phyloP scores from a whole-genome alignment of 53 echinoderm and acorn worm species.

The Arbacia lixula region DNA sequence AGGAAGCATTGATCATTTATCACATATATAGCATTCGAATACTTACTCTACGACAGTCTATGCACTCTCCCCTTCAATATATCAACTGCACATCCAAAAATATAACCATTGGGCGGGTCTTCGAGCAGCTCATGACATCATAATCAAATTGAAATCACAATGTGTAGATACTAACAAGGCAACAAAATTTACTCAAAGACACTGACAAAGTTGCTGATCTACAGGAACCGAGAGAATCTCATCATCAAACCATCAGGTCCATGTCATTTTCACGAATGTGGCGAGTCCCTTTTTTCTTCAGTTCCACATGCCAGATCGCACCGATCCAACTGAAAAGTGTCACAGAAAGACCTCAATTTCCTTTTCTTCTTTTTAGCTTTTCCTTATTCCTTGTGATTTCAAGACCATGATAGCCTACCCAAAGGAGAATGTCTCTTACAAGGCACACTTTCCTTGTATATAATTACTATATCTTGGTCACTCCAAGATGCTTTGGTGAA shows the following conservation, averaged over 20 bases:
- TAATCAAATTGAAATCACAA: slow-evolving; percentile 36
- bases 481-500: slow-evolving; percentile 62
- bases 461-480: slow-evolving; percentile 44
- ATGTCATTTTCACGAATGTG: no score
- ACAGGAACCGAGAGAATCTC: slow-evolving; percentile 40
- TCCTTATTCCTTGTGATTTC: slow-evolving; percentile 30
- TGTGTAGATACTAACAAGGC: slow-evolving; percentile 41
- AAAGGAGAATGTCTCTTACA: slow-evolving; percentile 53
- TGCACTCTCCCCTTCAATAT: slow-evolving; percentile 58
- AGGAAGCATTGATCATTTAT: slow-evolving; percentile 54
- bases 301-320: slow-evolving; percentile 43
- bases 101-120: slow-evolving; percentile 44
- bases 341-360: slow-evolving; percentile 48
- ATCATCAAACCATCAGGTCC: slow-evolving; percentile 38
- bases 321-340: slow-evolving; percentile 31
- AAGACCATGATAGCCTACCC: slow-evolving; percentile 22
- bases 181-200: slow-evolving; percentile 47
- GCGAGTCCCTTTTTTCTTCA: slow-evolving; percentile 32
- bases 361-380: slow-evolving; percentile 1
- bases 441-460: slow-evolving; percentile 64
- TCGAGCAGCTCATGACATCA: slow-evolving; percentile 46
- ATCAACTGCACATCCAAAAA: slow-evolving; percentile 57
- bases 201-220: slow-evolving; percentile 22
- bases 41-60: slow-evolving; percentile 55
- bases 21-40: slow-evolving; percentile 52